Conservation (phyloP, 1,140 invertebrate species). For the Rhopalosiphum padi region DNA sequence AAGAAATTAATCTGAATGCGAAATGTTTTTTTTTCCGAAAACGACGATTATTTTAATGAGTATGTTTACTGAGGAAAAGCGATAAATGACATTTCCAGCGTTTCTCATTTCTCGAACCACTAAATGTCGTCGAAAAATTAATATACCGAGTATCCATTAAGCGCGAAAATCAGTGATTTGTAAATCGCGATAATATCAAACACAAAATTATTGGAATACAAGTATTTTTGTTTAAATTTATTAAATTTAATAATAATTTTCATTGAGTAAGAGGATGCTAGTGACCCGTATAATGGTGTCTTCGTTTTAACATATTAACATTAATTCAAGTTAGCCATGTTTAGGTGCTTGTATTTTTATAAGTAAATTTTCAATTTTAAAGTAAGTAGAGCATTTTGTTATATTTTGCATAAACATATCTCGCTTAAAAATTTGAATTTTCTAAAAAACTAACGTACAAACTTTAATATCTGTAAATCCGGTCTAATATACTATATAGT, state of each 20-base stretch:
- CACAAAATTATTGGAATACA: neutral
- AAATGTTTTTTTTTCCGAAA: neutral
- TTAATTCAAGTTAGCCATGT: neutral
- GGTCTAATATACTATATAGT: neutral
- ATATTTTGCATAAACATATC: neutral
- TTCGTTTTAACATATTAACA: neutral
- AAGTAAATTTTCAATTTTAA: neutral
- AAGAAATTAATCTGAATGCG: neutral
- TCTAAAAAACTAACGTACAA: neutral
- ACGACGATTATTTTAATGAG: neutral
- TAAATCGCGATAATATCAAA: neutral
- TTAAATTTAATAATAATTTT: neutral
- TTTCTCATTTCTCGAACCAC: neutral
- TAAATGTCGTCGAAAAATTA: neutral
- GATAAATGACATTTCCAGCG: neutral
- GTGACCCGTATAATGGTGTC: too few relatives aligned
- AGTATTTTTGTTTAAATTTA: neutral
- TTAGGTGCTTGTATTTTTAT: neutral
- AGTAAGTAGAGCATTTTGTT: neutral
- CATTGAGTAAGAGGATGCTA: too few relatives aligned
- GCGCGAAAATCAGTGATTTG: neutral
- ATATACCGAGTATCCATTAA: neutral
- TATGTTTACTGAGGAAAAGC: neutral
- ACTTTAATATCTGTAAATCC: neutral
- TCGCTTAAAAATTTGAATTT: neutral